Evolutionary conservation across 1,140 invertebrate species (phyloP).

Genomic region (Pseudomyrmex sp.): DNA sequence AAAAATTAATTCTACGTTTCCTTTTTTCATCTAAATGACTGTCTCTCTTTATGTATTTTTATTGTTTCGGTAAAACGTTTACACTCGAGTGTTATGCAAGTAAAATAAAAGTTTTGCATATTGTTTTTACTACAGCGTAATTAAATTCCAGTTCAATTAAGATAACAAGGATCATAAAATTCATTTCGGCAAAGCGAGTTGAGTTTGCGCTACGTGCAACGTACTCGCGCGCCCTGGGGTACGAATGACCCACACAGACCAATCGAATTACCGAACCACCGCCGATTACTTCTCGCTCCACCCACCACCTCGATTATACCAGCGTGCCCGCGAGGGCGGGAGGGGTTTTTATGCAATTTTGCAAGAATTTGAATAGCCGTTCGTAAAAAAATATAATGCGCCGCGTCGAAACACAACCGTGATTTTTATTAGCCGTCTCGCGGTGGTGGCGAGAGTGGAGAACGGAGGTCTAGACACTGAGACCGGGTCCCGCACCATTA

Average conservation of each 20-base stretch:
- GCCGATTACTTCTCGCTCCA: constrained; percentile 62
- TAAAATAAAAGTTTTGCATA: too few species aligned
- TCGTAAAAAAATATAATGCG: constrained; percentile 81
- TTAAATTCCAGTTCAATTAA: not conserved
- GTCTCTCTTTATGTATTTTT: not conserved
- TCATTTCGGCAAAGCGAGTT: not conserved
- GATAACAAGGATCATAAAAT: not conserved
- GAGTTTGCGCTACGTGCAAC: not conserved
- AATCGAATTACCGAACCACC: constrained; percentile 70
- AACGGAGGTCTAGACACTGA: constrained; percentile 76
- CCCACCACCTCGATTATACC: constrained; percentile 78
- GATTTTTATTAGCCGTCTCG: constrained; percentile 75
- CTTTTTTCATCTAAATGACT: constrained; percentile 6
- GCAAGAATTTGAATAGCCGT: constrained; percentile 84
- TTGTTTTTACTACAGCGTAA: not conserved
- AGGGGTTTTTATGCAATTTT: constrained; percentile 83
- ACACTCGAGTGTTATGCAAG: too few species aligned
- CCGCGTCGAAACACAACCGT: constrained; percentile 68
- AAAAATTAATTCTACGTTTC: not conserved
- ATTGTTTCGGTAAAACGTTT: not conserved
- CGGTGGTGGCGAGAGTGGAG: constrained; percentile 55
- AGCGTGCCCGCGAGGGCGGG: constrained; percentile 71
- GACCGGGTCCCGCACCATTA: constrained; percentile 70
- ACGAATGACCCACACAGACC: constrained; percentile 80
- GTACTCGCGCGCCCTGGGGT: constrained; percentile 60